Percentiles rank a stretch among this genome's conserved stretches.
Conservation (phyloP, 2,888 invertebrate species). For the Brenthis ino region DNA sequence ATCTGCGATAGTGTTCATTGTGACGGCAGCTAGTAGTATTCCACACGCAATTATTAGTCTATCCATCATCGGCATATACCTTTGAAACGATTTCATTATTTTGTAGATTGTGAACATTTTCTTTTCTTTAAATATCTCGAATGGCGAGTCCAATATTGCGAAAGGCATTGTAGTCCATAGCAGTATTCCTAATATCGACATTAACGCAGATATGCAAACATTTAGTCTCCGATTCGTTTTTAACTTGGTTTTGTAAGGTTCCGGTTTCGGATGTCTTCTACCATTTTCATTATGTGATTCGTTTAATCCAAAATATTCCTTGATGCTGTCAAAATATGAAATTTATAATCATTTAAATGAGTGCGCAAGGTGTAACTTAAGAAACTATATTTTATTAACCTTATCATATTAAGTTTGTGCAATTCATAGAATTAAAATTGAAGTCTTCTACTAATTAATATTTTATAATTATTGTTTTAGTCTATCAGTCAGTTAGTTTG, state of each 20-base stretch:
- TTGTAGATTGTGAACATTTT: slow-evolving; percentile 41
- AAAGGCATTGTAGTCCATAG: slow-evolving; percentile 56
- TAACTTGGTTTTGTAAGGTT: slow-evolving; percentile 42
- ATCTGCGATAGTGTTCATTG: slow-evolving; percentile 47
- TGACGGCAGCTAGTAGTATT: slow-evolving; percentile 46
- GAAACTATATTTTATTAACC: too few relatives aligned
- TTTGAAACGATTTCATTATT: slow-evolving; percentile 44
- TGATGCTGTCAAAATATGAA: slow-evolving; percentile 13
- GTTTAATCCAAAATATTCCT: slow-evolving; percentile 14
- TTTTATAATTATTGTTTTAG: background rate
- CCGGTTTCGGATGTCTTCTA: background rate
- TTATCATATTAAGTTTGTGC: too few relatives aligned
- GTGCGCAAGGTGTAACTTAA: too few relatives aligned
- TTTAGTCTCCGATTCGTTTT: slow-evolving; percentile 46
- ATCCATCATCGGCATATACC: slow-evolving; percentile 49
- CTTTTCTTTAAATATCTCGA: slow-evolving; percentile 46
- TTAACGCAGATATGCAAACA: slow-evolving; percentile 51
- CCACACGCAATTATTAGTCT: slow-evolving; percentile 48
- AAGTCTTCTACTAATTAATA: too few relatives aligned
- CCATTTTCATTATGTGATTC: background rate
- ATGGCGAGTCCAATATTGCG: slow-evolving; percentile 49
- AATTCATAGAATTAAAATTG: too few relatives aligned
- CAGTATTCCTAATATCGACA: slow-evolving; percentile 51
- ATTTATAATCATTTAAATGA: background rate
- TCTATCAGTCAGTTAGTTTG: background rate